Base-by-base conservation (phyloP, 1,140 invertebrate genomes). In the Leucophenga varia region DNA sequence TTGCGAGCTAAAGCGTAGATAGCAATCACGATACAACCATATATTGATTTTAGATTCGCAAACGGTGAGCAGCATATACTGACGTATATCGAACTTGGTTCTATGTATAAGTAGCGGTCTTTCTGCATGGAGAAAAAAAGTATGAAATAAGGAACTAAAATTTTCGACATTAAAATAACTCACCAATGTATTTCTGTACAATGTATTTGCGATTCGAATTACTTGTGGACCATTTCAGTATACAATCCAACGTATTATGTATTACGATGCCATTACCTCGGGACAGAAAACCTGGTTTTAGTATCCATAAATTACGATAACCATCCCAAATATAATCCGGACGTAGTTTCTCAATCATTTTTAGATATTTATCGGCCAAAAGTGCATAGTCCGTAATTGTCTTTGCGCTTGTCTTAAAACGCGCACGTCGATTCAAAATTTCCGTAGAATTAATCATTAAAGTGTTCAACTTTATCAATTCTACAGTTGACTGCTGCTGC, bases 151-250 rank as follows among this genome's bases (percentile, higher is more conserved):
- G n/a, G 8, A 41, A 35, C 25, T 21, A 10, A 22, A 14, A 16
- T 28, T 8, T 9, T 43, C n/a, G n/a, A n/a, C n/a, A n/a, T n/a
- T n/a, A n/a, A n/a, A n/a, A n/a, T n/a, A n/a, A n/a, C n/a, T n/a
- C n/a, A n/a, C 89, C 90, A 54, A 95, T 92, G 74, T 95, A 95
- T 77, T 95, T 95, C 74, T 94, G 91, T 21, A 92, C 82, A n/a
- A 93, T 81, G 75, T 87, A 92, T 77, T 86, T 86, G 50, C 80
- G 79, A 47, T 84, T 82, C 1, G 75, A 69, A 55, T 78, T 76
- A 51, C 77, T 61, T 42, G 80, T 67, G 58, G 79, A 56, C 76
- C 76, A 80, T 46, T 82, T 76, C 57, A 87, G 60, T 57, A 95
- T 90, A 14, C 85, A 71, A 46, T 61, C 60, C 45, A 77, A 57